Base-by-base conservation (phyloP, 2,888 invertebrate genomes). In the Adelphocoris suturalis region DNA sequence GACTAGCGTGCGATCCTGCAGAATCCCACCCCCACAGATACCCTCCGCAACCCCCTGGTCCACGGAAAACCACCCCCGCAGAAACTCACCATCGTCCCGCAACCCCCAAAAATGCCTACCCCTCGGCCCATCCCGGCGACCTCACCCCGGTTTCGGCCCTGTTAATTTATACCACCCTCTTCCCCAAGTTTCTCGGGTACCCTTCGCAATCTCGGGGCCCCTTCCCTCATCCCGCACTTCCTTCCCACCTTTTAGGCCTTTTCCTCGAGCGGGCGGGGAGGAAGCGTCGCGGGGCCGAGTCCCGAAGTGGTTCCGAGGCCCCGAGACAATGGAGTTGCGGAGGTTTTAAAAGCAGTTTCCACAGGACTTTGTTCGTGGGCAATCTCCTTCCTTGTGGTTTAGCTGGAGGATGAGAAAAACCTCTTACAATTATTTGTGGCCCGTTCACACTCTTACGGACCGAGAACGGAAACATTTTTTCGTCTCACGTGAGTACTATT, bases 331-430 rank as follows among this genome's bases (percentile, higher is more conserved):
- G 23, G 68, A 27, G 19, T 68, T 27, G 68, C 68, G 68, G 68
- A 68, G 68, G 68, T 68, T 68, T 68, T 68, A 19, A 68, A 68
- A 23, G 68, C 68, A 68, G 68, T 68, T 68, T 68, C 27, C 68
- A 19, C 68, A 27, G 27, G 68, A 68, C 68, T 68, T 68, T 11
- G 68, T 68, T 23, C 19, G 4, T 13, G 61, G 61, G 11, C 68
- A 23, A 19, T 19, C 68, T 23, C 19, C 68, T 19, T 27, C 27
- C 5, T 19, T 12, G 27, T 23, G 68, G 23, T 13, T 68, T 23
- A 68, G 23, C 23, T 0, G 2, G 23, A 19, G 68, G 19, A 68
- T 27, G 68, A 23, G 27, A 23, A 68, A 68, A 23, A 23, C 68
- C 68, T 27, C 68, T 68, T 68, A 68, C 68, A 68, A 23, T 68